Evolutionary conservation across 2,113 vertebrate species (phyloP).

Genomic region (Trematomus loennbergii): DNA sequence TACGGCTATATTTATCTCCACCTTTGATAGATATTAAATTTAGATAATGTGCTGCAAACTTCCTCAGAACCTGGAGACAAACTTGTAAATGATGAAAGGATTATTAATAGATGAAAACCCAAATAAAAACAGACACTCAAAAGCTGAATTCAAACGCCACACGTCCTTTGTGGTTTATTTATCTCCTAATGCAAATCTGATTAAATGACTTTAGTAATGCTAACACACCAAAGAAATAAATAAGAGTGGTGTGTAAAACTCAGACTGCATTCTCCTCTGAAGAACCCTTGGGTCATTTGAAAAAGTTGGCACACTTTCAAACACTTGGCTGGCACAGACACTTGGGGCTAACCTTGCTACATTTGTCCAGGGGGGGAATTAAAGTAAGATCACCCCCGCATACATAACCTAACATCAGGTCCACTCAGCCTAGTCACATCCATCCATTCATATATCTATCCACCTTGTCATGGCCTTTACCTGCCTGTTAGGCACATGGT

Average conservation of each 20-base stretch:
- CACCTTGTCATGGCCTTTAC: not conserved
- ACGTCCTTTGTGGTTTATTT: constrained; percentile 19
- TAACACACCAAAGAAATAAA: not conserved
- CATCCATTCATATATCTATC: not conserved
- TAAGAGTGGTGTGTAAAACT: constrained; percentile 18
- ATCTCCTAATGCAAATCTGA: constrained; percentile 32
- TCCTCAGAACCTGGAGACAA: constrained; percentile 32
- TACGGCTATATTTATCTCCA: constrained; percentile 67
- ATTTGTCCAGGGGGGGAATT: constrained; percentile 64
- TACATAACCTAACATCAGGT: constrained; percentile 49
- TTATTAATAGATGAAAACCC: constrained; percentile 67
- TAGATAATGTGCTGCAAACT: constrained; percentile 43
- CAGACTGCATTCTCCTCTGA: constrained; percentile 66
- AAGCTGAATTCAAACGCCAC: constrained; percentile 27
- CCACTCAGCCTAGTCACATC: constrained; percentile 1
- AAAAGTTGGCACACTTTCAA: constrained; percentile 69
- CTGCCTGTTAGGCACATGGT: not conserved
- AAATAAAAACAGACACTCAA: constrained; percentile 14
- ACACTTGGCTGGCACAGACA: constrained; percentile 75
- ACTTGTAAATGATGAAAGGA: constrained; percentile 53
- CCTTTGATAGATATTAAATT: constrained; percentile 48
- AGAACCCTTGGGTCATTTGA: constrained; percentile 63
- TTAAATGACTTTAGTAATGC: not conserved
- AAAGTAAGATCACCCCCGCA: constrained; percentile 66
- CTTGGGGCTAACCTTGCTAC: constrained; percentile 72